Conservation (phyloP, 1,140 invertebrate genomes). For the Reticulitermes speratus region DNA sequence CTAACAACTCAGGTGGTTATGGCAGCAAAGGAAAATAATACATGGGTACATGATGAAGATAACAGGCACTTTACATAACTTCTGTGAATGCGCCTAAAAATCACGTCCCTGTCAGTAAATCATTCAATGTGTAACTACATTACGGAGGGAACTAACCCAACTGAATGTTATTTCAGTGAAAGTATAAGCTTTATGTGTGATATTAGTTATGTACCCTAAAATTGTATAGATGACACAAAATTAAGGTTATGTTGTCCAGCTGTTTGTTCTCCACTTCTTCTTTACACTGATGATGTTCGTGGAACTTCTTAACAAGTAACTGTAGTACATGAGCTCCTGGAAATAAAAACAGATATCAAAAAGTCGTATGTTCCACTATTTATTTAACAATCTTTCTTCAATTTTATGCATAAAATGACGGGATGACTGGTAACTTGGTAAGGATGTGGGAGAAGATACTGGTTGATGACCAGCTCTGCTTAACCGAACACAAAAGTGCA, state of each 20-base stretch:
- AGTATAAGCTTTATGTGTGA: background rate
- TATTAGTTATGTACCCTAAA: conserved; percentile 69
- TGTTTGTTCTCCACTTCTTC: conserved; percentile 71
- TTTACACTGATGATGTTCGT: conserved; percentile 53
- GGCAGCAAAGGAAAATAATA: too few relatives aligned
- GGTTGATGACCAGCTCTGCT: too few relatives aligned
- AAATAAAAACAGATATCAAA: conserved; percentile 9
- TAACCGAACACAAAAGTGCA: too few relatives aligned
- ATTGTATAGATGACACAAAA: conserved; percentile 83
- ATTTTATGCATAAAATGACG: too few relatives aligned
- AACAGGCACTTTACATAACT: too few relatives aligned
- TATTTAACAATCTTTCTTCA: too few relatives aligned
- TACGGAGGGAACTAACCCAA: background rate
- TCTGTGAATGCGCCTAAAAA: too few relatives aligned
- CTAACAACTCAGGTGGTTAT: too few relatives aligned
- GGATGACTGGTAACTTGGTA: too few relatives aligned
- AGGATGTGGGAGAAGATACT: too few relatives aligned
- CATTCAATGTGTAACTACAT: background rate
- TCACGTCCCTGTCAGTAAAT: too few relatives aligned
- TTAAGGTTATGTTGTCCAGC: conserved; percentile 80
- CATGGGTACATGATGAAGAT: too few relatives aligned
- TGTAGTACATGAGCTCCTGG: conserved; percentile 45
- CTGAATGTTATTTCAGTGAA: background rate
- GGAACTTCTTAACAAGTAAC: conserved; percentile 64
- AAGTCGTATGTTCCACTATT: background rate